Evolutionary conservation across 2,888 invertebrate genomes (phyloP).

Genomic region (Macropis europaea): DNA sequence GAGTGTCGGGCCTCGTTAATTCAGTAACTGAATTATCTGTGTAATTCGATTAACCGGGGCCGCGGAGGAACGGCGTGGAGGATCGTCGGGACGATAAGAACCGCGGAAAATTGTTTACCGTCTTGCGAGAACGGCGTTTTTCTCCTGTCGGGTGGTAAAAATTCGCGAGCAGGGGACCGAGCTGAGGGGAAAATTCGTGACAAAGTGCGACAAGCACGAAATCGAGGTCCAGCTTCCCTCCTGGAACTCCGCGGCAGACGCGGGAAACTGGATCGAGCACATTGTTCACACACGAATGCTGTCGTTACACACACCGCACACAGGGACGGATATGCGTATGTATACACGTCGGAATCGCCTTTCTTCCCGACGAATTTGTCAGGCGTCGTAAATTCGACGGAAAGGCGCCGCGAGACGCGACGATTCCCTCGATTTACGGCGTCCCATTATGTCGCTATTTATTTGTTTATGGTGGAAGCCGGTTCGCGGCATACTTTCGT

Average conservation of each 20-base stretch:
- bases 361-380: slow-evolving; percentile 31
- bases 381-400: slow-evolving; percentile 42
- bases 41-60: too few species aligned
- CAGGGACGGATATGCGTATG: too few species aligned
- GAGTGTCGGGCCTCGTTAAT: too few species aligned
- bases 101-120: slow-evolving; percentile 32
- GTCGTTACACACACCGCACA: not conserved
- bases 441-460: slow-evolving; percentile 39
- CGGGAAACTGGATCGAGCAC: slow-evolving; percentile 23
- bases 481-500: slow-evolving; percentile 1
- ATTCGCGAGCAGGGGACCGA: not conserved
- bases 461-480: slow-evolving; percentile 38
- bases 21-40: too few species aligned
- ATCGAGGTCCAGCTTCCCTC: not conserved
- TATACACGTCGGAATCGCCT: not conserved
- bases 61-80: too few species aligned
- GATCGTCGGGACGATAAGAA: not conserved
- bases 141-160: slow-evolving; percentile 1
- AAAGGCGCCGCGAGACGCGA: slow-evolving; percentile 34
- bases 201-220: slow-evolving; percentile 9
- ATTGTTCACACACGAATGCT: slow-evolving; percentile 10
- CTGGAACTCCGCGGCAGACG: slow-evolving; percentile 1
- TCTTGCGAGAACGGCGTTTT: slow-evolving; percentile 5
- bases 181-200: slow-evolving; percentile 12
- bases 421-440: slow-evolving; percentile 40